These are phyloP conservation scores for Drosophila mercatorum DNA, from an alignment of 2,888 invertebrate genomes.

Conservation along the genomic window DNA sequence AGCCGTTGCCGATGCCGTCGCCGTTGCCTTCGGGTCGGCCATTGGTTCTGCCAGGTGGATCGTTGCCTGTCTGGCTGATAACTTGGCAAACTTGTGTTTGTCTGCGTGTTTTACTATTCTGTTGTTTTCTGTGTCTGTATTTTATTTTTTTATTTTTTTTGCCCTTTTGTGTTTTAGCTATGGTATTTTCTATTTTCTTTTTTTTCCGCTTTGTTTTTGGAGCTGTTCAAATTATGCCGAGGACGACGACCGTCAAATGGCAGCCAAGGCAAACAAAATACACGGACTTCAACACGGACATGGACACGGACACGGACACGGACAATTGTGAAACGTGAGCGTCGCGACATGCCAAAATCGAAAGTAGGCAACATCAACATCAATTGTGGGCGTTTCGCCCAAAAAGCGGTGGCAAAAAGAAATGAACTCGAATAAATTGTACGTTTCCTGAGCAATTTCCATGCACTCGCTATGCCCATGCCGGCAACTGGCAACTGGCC, in stretches of 20 bases:
- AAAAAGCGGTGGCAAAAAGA: constrained; percentile 72
- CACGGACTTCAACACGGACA: constrained; percentile 30
- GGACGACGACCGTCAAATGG: constrained; percentile 77
- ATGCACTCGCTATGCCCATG: constrained; percentile 39
- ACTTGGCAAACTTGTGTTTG: constrained; percentile 71
- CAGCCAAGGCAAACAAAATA: constrained; percentile 62
- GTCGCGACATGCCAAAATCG: constrained; percentile 78
- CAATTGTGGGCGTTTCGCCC: constrained; percentile 56
- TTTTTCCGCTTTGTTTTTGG: constrained; percentile 10
- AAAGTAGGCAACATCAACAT: constrained; percentile 74
- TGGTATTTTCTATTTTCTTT: constrained; percentile 1
- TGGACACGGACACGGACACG: constrained; percentile 41
- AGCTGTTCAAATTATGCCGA: constrained; percentile 72
- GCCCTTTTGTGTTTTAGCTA: constrained; percentile 3
- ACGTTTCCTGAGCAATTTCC: constrained; percentile 80
- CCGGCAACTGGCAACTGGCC: constrained; percentile 27
- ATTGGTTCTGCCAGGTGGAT: constrained; percentile 55
- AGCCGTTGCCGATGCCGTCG: not conserved
- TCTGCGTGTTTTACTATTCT: constrained; percentile 39
- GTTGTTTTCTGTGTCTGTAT: constrained; percentile 11
- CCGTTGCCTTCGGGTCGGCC: not conserved
- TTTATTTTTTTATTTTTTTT: not conserved
- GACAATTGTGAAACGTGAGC: constrained; percentile 71
- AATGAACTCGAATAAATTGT: constrained; percentile 81
- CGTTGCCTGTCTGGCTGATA: constrained; percentile 66